These are phyloP conservation scores for Carcina quercana DNA, from an alignment of 2,888 invertebrate genomes.

Conservation along the genomic window DNA sequence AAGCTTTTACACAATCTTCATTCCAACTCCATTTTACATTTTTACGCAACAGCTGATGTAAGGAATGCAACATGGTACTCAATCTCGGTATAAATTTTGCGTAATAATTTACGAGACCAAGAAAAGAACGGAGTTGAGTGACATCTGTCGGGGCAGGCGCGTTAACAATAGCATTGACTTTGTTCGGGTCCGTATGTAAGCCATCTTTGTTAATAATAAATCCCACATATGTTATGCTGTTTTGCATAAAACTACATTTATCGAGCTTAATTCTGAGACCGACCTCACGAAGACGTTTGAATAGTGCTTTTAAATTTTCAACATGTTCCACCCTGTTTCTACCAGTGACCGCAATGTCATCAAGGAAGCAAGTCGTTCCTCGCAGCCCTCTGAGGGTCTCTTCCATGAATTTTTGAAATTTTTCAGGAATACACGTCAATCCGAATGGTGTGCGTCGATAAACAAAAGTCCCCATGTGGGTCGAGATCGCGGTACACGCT, in stretches of 20 bases:
- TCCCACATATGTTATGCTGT: constrained; percentile 3
- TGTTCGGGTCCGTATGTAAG: too few relatives aligned
- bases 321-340: constrained; percentile 3
- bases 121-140: constrained; percentile 9
- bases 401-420: not conserved
- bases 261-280: constrained; percentile 6
- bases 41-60: constrained; percentile 9
- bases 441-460: constrained; percentile 1
- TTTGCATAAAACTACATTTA: constrained; percentile 9
- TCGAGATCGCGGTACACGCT: not conserved
- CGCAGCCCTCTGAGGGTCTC: constrained; percentile 1
- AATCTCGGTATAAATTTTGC: constrained; percentile 7
- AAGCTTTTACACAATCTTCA: constrained; percentile 1
- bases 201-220: constrained; percentile 10
- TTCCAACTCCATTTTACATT: constrained; percentile 7
- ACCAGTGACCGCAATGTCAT: constrained; percentile 4
- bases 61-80: constrained; percentile 5
- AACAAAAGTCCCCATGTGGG: constrained; percentile 5
- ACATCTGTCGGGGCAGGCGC: constrained; percentile 10
- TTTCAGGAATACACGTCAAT: not conserved
- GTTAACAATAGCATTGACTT: too few relatives aligned
- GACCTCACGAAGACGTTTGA: constrained; percentile 4
- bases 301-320: constrained; percentile 7
- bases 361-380: constrained; percentile 5
- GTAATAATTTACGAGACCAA: constrained; percentile 12